Base-by-base conservation (phyloP, 2,113 vertebrate genomes). In the Coryphaenoides rupestris region DNA sequence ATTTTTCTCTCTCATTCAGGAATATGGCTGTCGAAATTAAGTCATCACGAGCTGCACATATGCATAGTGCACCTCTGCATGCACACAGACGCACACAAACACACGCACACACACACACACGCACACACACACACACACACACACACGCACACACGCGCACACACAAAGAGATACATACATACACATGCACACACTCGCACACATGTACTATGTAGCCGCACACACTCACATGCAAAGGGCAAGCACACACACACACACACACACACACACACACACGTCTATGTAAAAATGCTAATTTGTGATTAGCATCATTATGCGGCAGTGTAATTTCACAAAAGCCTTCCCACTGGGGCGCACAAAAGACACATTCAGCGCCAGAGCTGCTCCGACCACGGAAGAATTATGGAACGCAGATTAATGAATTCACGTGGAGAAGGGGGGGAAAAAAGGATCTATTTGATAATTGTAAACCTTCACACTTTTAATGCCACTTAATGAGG, bases 231-330 rank as follows among this genome's bases (percentile, higher is more conserved):
- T 16, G 19, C 40, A 64, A 62, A 60, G 50, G 15, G 21, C 40
- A 64, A 62, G 57, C 12, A 59, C n/a, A n/a, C n/a, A n/a, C n/a
- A n/a, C n/a, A n/a, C n/a, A n/a, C n/a, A n/a, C n/a, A n/a, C n/a
- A n/a, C n/a, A n/a, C n/a, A n/a, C n/a, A n/a, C n/a, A n/a, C n/a
- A n/a, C n/a, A n/a, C 72, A 24, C 65, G 69, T 80, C 79, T 75
- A 84, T 88, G 82, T 82, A 79, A 72, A 88, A 87, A 90, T 92
- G 87, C 86, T 83, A 89, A 90, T 90, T 86, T 81, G 75, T 87
- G 82, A 87, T 87, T 86, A 87, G 78, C 82, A 83, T 88, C 82
- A 88, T 87, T 88, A 88, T 86, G 82, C 81, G 58, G 79, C 72
- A 19, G 76, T 83, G 82, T 88, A 86, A 86, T 89, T 89, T 88